Percentiles rank a stretch among this genome's conserved stretches.
Evolutionary conservation across 2,113 vertebrate genomes (phyloP).

Genomic region (Panthera tigris): DNA sequence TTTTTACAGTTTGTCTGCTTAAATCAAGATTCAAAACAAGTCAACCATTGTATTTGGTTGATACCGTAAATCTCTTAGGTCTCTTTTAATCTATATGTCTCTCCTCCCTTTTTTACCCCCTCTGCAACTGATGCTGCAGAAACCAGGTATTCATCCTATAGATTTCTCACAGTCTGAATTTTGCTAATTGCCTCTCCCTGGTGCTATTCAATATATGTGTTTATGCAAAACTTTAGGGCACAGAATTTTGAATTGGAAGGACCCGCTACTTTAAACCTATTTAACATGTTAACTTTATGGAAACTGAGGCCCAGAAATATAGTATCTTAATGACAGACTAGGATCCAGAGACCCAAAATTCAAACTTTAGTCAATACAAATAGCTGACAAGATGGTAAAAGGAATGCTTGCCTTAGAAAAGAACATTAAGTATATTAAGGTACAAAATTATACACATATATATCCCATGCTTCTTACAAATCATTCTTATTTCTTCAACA

Average conservation of each 20-base stretch:
- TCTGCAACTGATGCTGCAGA: neutral
- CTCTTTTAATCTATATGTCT: neutral
- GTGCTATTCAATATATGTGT: neutral
- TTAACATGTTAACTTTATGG: conserved; percentile 27
- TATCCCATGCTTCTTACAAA: conserved; percentile 48
- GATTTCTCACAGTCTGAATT: neutral
- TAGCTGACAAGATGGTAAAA: conserved; percentile 19
- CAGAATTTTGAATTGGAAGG: conserved; percentile 13
- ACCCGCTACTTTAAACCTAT: neutral
- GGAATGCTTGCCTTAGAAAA: neutral
- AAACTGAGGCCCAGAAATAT: conserved; percentile 4
- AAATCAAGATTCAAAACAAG: conserved; percentile 14
- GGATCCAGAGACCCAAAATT: neutral
- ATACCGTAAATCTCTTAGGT: neutral
- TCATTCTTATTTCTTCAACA: conserved; percentile 33
- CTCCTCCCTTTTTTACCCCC: neutral
- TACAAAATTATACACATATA: conserved; percentile 31
- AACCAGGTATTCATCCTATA: neutral
- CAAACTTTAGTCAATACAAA: neutral
- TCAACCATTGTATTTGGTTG: neutral
- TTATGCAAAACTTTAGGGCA: conserved; percentile 25
- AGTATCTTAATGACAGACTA: neutral
- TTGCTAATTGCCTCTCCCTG: neutral
- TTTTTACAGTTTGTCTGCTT: neutral
- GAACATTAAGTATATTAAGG: neutral